phyloP scores from a whole-genome alignment of 2,113 vertebrate genomes.

The Cricetomys ansorgei region DNA sequence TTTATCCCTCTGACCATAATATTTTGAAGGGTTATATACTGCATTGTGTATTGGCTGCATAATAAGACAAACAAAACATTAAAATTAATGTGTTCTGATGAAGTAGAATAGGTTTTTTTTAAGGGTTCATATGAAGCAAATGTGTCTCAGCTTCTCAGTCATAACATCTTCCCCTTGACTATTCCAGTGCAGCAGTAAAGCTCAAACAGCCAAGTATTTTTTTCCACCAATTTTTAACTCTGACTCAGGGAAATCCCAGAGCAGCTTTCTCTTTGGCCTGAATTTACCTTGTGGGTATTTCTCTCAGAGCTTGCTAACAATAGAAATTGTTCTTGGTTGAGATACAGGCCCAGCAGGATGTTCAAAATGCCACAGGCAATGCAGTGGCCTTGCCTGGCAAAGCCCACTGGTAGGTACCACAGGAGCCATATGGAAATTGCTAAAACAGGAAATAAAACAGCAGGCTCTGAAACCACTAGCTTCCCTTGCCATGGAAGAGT shows the following conservation, averaged over 20 bases:
- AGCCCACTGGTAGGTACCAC: slow-evolving; percentile 39
- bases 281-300: slow-evolving; percentile 47
- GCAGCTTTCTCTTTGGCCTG: slow-evolving; percentile 15
- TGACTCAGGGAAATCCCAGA: slow-evolving; percentile 65
- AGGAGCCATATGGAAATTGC: slow-evolving; percentile 67
- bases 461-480: slow-evolving; percentile 44
- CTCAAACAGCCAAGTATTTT: slow-evolving; percentile 30
- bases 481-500: slow-evolving; percentile 27
- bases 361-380: slow-evolving; percentile 57
- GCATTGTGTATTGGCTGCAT: background rate
- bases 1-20: background rate
- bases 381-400: slow-evolving; percentile 35
- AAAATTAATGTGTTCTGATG: background rate
- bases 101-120: background rate
- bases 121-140: background rate
- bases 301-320: slow-evolving; percentile 67
- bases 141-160: background rate
- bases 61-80: background rate
- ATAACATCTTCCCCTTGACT: background rate
- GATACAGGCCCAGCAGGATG: slow-evolving; percentile 62
- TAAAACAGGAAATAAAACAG: slow-evolving; percentile 72
- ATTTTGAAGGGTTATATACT: background rate
- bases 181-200: background rate
- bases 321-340: slow-evolving; percentile 65
- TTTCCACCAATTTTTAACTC: slow-evolving; percentile 1